Evolutionary conservation across 2,797 vertebrate genomes (phyloP).

Genomic region (Tachyglossus aculeatus): DNA sequence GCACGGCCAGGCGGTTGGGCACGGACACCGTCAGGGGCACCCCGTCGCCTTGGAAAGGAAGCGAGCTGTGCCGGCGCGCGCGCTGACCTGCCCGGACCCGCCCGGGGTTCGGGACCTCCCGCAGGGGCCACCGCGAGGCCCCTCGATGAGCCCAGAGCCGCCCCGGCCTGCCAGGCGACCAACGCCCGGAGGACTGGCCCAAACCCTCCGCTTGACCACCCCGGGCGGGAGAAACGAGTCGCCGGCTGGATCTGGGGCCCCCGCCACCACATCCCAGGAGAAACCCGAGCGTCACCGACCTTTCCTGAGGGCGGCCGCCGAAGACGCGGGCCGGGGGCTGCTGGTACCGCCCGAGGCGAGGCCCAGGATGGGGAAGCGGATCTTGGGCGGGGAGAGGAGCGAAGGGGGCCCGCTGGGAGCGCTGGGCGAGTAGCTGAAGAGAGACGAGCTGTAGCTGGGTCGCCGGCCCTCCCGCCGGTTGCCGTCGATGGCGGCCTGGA

Average conservation of each 20-base stretch:
- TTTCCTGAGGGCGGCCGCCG: conserved; percentile 74
- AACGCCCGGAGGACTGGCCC: not conserved
- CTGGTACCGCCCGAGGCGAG: conserved; percentile 75
- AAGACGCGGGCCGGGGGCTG: conserved; percentile 71
- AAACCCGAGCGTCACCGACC: conserved; percentile 66
- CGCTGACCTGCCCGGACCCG: no score
- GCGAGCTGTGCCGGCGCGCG: not conserved
- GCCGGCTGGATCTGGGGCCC: no score
- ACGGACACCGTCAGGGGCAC: conserved; percentile 73
- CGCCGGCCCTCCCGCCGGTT: conserved; percentile 90
- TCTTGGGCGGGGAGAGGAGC: conserved; percentile 88
- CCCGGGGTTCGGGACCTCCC: no score
- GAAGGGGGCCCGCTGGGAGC: conserved; percentile 70
- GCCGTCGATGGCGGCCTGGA: conserved; percentile 95
- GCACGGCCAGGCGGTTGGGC: conserved; percentile 79
- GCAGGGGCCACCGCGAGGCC: no score
- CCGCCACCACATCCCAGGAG: not conserved
- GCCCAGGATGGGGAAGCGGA: conserved; percentile 85
- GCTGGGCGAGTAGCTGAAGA: conserved; percentile 86
- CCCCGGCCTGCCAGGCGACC: not conserved
- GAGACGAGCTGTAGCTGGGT: conserved; percentile 91
- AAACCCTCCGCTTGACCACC: not conserved
- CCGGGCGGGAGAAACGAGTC: no score
- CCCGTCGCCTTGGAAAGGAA: conserved; percentile 76
- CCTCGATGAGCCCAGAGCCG: not conserved